Percentiles rank a stretch among this genome's conserved stretches.
Conservation (phyloP, 2,113 vertebrate genomes). For the Mola mola region DNA sequence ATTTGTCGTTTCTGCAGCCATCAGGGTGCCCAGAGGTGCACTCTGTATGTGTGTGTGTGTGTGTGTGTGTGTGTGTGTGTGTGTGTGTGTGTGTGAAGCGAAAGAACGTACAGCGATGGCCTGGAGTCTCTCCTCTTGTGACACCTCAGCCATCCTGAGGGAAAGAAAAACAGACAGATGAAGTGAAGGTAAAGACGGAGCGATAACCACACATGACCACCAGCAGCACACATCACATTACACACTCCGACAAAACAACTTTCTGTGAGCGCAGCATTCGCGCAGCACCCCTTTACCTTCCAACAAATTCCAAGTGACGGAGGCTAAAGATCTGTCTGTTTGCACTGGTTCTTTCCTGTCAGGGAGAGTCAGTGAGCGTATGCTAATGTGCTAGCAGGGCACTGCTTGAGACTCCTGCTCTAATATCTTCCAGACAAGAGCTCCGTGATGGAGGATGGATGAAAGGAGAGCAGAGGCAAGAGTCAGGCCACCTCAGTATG, state of each 20-base stretch:
- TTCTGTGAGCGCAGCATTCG: slow-evolving; percentile 4
- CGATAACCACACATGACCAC: slow-evolving; percentile 14
- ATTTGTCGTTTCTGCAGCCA: slow-evolving; percentile 43
- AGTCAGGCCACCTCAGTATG: too few species aligned
- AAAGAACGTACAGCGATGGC: slow-evolving; percentile 81
- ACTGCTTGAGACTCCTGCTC: slow-evolving; percentile 75
- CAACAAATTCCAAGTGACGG: slow-evolving; percentile 34
- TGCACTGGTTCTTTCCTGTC: slow-evolving; percentile 47
- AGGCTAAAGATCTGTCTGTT: slow-evolving; percentile 52
- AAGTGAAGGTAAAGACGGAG: not conserved
- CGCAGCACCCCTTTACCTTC: too few species aligned
- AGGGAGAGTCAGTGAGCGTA: slow-evolving; percentile 48
- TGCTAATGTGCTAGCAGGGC: slow-evolving; percentile 59
- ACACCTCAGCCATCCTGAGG: slow-evolving; percentile 82
- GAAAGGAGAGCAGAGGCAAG: too few species aligned
- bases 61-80: slow-evolving; percentile 6
- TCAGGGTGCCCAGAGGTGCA: slow-evolving; percentile 27
- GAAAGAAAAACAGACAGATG: slow-evolving; percentile 14
- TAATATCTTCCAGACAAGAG: slow-evolving; percentile 81
- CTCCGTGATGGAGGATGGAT: slow-evolving; percentile 59
- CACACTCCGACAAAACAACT: slow-evolving; percentile 16
- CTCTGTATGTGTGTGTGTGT: slow-evolving; percentile 16
- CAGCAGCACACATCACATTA: not conserved
- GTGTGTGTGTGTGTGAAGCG: slow-evolving; percentile 5
- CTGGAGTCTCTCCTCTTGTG: slow-evolving; percentile 83